Evolutionary conservation across 2,797 vertebrate genomes (phyloP), one percentile per base, ranked within the genome.

Genomic region (Trichosurus vulpecula): DNA sequence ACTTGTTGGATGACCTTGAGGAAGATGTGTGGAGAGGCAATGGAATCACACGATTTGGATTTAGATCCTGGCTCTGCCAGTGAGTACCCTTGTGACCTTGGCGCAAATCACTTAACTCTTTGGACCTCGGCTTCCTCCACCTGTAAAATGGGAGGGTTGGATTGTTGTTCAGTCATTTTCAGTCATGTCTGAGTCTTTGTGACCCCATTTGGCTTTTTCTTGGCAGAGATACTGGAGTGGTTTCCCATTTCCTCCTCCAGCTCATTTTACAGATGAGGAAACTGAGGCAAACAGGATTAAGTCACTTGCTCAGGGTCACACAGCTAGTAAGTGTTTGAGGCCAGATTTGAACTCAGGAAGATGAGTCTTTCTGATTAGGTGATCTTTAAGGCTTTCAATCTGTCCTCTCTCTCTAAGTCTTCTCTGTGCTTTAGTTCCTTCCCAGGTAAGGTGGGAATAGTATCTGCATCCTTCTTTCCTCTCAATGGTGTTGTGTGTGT

Each of bases 1-100:
- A 52, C 56, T 92, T 55, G 12, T 91, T 51, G 29, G 0, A 0
- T 95, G 93, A 92, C 93, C 92, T 90, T 90, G 54, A 95, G 90
- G 31, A 2, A 51, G 35, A 61, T 66, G 35, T 94, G 66, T 55
- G 29, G 41, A 81, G 41, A 81, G 19, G 16, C 66, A 22, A 19
- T 74, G 19, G 74, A 81, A 47, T 47, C 41, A 81, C 22, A 25
- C 47, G 74, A 47, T 81, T 47, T 47, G 22, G 41, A 81, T 74
- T 41, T 41, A 6, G 19, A 74, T 81, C 8, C 74, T 27, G 41
- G 74, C 41, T 81, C 74, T 81, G 66, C n/a, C 74, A 81, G 8
- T 25, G 30, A 4, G 8, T 27, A 6, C 13, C 61, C 13, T n/a
- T 5, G 35, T 66, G 61, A 35, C 61, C 61, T 66, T 66, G 35